Evolutionary conservation across 1,140 invertebrate species (phyloP).

Genomic region (Eumaeus atala): DNA sequence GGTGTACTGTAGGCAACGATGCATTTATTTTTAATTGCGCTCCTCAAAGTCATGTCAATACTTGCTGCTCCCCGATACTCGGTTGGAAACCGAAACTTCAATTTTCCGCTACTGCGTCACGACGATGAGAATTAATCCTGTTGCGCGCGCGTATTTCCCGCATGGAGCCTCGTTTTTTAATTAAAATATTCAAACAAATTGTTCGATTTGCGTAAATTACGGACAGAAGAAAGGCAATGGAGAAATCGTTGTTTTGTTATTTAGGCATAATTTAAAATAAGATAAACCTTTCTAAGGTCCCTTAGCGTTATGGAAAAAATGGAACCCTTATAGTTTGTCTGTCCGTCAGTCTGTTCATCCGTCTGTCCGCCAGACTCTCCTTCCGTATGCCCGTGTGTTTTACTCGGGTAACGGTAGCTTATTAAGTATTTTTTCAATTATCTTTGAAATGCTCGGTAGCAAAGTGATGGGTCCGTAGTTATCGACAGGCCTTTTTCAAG

Average conservation of each 20-base stretch:
- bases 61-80: conserved; percentile 19
- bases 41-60: conserved; percentile 33
- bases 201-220: conserved; percentile 11
- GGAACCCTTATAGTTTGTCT: too few relatives aligned
- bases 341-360: too few relatives aligned
- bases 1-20: conserved; percentile 19
- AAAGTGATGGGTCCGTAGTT: conserved; percentile 22
- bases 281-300: too few relatives aligned
- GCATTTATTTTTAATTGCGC: conserved; percentile 44
- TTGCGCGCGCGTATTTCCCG: conserved; percentile 12
- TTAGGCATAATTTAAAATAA: too few relatives aligned
- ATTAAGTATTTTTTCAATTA: conserved; percentile 22
- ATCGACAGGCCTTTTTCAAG: conserved; percentile 14
- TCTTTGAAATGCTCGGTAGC: conserved; percentile 16
- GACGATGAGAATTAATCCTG: conserved; percentile 16
- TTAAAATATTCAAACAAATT: conserved; percentile 18
- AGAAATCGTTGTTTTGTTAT: too few relatives aligned
- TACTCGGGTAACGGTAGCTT: too few relatives aligned
- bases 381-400: too few relatives aligned
- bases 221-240: too few relatives aligned
- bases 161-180: conserved; percentile 10
- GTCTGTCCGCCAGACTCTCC: too few relatives aligned
- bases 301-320: too few relatives aligned
- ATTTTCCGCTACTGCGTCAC: conserved; percentile 16
- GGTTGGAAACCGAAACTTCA: conserved; percentile 12